phyloP scores from a whole-genome alignment of 2,888 invertebrate species.

The Orchesella flavescens region DNA sequence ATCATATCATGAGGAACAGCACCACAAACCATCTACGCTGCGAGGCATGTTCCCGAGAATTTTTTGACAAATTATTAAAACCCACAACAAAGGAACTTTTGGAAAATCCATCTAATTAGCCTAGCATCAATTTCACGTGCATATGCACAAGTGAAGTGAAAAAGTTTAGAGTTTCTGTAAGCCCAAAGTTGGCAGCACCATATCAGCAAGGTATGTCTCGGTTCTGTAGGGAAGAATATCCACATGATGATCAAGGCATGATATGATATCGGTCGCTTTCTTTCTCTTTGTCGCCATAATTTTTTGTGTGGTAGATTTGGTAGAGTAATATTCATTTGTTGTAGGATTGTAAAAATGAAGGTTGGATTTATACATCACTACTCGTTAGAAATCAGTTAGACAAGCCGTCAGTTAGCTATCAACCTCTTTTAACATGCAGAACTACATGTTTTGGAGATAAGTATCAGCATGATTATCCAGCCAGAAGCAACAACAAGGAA shows the following conservation, averaged over 20 bases:
- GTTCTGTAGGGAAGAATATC: neutral
- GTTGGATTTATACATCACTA: constrained; percentile 5
- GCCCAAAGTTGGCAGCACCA: neutral
- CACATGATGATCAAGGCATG: too few species aligned
- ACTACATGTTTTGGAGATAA: neutral
- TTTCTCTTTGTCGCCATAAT: neutral
- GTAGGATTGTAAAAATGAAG: too few species aligned
- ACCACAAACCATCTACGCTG: too few species aligned
- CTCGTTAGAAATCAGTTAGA: constrained; percentile 46
- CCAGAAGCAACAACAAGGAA: constrained; percentile 48
- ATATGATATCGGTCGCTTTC: neutral
- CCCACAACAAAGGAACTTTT: constrained; percentile 30
- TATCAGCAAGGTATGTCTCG: too few species aligned
- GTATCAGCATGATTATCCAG: constrained; percentile 47
- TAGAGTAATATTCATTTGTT: too few species aligned
- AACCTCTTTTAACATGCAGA: neutral
- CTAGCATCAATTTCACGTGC: constrained; percentile 27
- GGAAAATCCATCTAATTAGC: constrained; percentile 51
- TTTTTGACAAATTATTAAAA: constrained; percentile 33
- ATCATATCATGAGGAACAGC: too few species aligned
- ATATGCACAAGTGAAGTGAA: neutral
- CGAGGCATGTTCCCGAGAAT: neutral
- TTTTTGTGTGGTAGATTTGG: neutral
- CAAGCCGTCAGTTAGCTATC: constrained; percentile 32
- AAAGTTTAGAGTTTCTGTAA: neutral